phyloP scores from a whole-genome alignment of 35 echinoderm and acorn worm species.

The Apostichopus parvimensis region DNA sequence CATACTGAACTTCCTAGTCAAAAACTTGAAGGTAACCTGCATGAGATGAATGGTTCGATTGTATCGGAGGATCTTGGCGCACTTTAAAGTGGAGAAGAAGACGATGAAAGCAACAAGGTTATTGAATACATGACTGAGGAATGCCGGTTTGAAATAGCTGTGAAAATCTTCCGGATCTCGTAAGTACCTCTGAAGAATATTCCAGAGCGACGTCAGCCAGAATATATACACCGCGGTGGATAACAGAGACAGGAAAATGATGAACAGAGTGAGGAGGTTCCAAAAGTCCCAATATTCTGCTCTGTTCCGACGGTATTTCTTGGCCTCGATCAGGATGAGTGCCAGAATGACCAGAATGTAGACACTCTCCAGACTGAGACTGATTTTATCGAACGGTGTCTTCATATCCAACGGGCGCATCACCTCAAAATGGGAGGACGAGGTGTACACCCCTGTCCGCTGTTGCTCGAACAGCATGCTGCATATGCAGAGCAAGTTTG shows the following conservation, averaged over 20 bases:
- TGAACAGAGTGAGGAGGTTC: slow-evolving; percentile 65
- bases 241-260: slow-evolving; percentile 65
- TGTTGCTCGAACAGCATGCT: slow-evolving; percentile 68
- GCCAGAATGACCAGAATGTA: slow-evolving; percentile 76
- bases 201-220: slow-evolving; percentile 8
- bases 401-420: slow-evolving; percentile 56
- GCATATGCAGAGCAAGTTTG: slow-evolving; percentile 73
- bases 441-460: slow-evolving; percentile 42
- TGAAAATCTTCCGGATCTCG: slow-evolving; percentile 18
- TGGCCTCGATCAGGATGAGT: slow-evolving; percentile 68
- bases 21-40: slow-evolving; percentile 45
- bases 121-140: slow-evolving; percentile 64
- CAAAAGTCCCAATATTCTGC: slow-evolving; percentile 71
- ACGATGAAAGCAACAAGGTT: slow-evolving; percentile 60
- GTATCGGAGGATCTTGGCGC: slow-evolving; percentile 79
- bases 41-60: slow-evolving; percentile 82
- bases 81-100: slow-evolving; percentile 72
- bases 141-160: slow-evolving; percentile 60
- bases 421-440: slow-evolving; percentile 51
- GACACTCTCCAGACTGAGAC: slow-evolving; percentile 65
- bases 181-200: slow-evolving; percentile 37
- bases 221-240: slow-evolving; percentile 48
- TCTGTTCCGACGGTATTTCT: slow-evolving; percentile 42
- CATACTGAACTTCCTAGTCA: slow-evolving; percentile 38
- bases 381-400: slow-evolving; percentile 58